Conservation (phyloP, 2,797 vertebrate genomes). For the Galago senegalensis region DNA sequence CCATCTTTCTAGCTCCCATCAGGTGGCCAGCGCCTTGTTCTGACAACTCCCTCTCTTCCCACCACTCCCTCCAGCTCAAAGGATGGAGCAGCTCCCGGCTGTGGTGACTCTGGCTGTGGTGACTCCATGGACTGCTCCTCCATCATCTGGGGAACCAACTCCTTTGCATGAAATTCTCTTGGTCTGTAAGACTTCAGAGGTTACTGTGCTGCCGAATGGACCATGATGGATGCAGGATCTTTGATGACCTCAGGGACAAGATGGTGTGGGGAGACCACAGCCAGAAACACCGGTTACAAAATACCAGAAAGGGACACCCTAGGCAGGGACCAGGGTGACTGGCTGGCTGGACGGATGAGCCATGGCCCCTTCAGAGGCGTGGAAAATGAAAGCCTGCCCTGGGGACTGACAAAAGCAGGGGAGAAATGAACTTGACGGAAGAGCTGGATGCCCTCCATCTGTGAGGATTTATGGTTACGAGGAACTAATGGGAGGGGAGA, state of each 20-base stretch:
- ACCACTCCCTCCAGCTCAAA: background rate
- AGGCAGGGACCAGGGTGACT: background rate
- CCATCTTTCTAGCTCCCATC: background rate
- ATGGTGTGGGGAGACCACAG: background rate
- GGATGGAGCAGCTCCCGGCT: background rate
- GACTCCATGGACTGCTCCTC: background rate
- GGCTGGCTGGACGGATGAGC: background rate
- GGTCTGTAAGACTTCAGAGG: background rate
- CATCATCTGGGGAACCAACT: background rate
- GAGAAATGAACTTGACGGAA: background rate
- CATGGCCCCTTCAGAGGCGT: background rate
- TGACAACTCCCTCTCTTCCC: background rate
- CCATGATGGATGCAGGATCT: background rate
- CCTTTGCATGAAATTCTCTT: background rate
- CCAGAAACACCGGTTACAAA: background rate
- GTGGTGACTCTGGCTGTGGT: background rate
- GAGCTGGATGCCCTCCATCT: fast-evolving
- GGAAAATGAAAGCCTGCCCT: background rate
- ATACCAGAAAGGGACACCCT: background rate
- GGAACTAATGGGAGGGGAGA: background rate
- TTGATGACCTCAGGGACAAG: background rate
- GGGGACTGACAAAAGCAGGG: background rate
- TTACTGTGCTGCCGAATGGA: background rate
- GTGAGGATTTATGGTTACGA: background rate
- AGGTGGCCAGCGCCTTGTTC: background rate